Conservation (phyloP, 2,113 vertebrate species). For the Fulica atra region DNA sequence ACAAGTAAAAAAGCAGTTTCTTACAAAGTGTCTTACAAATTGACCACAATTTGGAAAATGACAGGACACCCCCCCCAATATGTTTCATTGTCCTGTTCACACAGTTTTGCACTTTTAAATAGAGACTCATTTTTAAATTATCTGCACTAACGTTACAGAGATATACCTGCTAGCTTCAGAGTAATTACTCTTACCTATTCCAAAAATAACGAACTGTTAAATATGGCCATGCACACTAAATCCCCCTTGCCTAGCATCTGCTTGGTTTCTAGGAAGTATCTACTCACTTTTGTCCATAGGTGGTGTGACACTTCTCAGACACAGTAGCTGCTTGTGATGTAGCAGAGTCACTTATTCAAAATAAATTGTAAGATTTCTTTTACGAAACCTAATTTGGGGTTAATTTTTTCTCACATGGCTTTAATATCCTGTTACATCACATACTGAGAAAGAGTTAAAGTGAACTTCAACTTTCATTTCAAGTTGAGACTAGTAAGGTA, state of each 20-base stretch:
- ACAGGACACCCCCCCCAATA: not conserved
- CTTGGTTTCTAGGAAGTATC: not conserved
- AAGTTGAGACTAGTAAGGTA: not conserved
- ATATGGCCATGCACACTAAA: not conserved
- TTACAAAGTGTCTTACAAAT: not conserved
- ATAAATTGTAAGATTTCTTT: not conserved
- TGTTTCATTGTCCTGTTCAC: not conserved
- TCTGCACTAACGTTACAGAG: not conserved
- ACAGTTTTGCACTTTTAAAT: not conserved
- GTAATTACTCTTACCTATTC: not conserved
- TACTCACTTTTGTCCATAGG: not conserved
- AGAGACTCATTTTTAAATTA: not conserved
- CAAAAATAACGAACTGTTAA: not conserved
- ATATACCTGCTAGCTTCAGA: not conserved
- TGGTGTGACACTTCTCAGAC: not conserved
- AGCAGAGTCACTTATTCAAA: not conserved
- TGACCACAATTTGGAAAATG: not conserved
- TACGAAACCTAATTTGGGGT: not conserved
- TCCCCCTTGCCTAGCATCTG: not conserved
- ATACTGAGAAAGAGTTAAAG: not conserved
- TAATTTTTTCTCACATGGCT: not conserved
- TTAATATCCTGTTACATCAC: not conserved
- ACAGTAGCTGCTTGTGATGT: not conserved
- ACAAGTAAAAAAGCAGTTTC: not conserved
- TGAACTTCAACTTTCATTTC: not conserved